Conservation (phyloP, 2,113 vertebrate species). For the Rhizomys pruinosus region DNA sequence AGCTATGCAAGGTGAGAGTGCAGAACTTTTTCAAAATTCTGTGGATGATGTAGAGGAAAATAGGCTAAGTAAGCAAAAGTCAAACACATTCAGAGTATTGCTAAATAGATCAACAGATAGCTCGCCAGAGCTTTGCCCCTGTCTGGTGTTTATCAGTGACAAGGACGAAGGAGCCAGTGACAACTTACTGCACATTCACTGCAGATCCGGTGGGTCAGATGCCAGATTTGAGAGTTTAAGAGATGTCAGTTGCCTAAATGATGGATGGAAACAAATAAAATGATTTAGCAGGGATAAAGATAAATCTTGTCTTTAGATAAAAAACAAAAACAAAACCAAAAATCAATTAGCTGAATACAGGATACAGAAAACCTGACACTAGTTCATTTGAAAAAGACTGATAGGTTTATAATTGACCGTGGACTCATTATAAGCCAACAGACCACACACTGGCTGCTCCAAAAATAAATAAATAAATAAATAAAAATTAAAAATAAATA, state of each 20-base stretch:
- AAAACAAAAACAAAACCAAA: too few relatives aligned
- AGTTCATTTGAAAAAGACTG: constrained; percentile 4
- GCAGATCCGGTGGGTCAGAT: not conserved
- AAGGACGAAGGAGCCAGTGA: not conserved
- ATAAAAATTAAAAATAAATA: too few relatives aligned
- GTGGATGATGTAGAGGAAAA: fast-evolving
- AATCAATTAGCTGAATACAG: constrained; percentile 1
- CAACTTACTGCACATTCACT: fast-evolving
- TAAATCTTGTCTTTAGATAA: constrained; percentile 5
- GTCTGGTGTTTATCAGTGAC: not conserved
- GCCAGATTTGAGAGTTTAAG: constrained; percentile 40
- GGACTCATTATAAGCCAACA: not conserved
- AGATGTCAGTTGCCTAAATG: constrained; percentile 48
- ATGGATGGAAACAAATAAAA: constrained; percentile 55
- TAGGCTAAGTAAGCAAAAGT: not conserved
- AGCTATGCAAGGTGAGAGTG: fast-evolving
- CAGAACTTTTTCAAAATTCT: not conserved
- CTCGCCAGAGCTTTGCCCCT: fast-evolving
- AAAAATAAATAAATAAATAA: too few relatives aligned
- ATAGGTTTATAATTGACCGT: not conserved
- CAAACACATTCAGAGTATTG: not conserved
- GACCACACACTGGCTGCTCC: not conserved
- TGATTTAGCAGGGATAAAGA: constrained; percentile 27
- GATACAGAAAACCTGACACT: not conserved
- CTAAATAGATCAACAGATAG: not conserved